Evolutionary conservation across 2,113 vertebrate genomes (phyloP), one percentile per base, ranked within the genome.

Genomic region (Maccullochella peelii): DNA sequence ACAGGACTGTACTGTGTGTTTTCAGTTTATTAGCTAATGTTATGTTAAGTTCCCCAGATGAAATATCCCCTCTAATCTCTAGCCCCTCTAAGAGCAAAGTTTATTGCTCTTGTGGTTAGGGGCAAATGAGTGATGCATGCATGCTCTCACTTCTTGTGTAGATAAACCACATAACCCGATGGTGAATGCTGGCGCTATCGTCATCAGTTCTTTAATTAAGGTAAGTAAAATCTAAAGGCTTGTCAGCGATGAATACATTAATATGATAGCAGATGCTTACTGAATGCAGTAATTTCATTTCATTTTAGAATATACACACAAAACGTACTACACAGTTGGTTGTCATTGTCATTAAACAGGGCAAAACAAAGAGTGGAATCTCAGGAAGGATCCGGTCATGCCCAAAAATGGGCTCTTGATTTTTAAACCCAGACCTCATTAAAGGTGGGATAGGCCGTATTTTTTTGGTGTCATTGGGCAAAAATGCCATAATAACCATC

Each of bases 111-210:
- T 72, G 70, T 75, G 74, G 59, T 86, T 74, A 4, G 44, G 50
- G 25, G 47, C 23, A 57, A 36, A 25, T 58, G 11, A 36, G 33
- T 83, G n/a, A 88, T 79, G 78, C n/a, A n/a, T n/a, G 80, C 66
- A 49, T 44, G 66, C 27, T 84, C 42, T 90, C 50, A 59, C 93
- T 65, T 91, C 55, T 89, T 79, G 77, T 84, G 63, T 91, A 98
- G 97, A 96, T 88, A 97, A 96, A 83, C 97, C 97, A 59, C 97
- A 98, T 92, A 98, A 98, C 82, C 97, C 97, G 4, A 97, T 98
- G 97, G 97, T 98, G 91, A 98, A 98, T 68, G 96, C 97, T 16
- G 97, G 97, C 47, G 97, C 97, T 40, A 98, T 98, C 70, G 97
- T 97, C n/a, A 96, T 97, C 92, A 97, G 95, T 79, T 97, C 97